These are phyloP conservation scores for Mirza zaza DNA, from an alignment of 2,113 vertebrate species.

Conservation along the genomic window DNA sequence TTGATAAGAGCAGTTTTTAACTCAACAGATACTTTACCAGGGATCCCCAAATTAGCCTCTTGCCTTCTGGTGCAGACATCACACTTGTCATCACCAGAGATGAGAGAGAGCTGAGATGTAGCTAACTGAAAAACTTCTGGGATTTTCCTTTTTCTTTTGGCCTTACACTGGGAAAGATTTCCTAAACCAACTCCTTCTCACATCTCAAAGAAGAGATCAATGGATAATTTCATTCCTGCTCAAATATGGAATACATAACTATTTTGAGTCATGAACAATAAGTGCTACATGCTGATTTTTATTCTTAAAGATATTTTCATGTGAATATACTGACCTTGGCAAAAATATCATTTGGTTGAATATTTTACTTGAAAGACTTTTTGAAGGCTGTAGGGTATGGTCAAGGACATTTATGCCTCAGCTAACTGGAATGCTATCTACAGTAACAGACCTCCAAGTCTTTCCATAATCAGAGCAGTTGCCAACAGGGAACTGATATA, in stretches of 20 bases:
- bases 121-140: neutral
- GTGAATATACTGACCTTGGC: neutral
- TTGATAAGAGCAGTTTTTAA: neutral
- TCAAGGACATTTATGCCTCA: neutral
- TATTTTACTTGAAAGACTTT: neutral
- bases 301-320: neutral
- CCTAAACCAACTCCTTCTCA: neutral
- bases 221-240: neutral
- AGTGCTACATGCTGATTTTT: neutral
- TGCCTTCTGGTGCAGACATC: neutral
- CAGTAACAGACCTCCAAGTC: neutral
- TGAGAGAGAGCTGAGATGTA: neutral
- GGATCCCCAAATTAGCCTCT: neutral
- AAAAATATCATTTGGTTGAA: neutral
- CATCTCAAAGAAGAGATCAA: neutral
- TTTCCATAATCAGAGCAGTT: neutral
- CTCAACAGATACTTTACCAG: neutral
- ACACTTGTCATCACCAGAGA: neutral
- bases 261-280: neutral
- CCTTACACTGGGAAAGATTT: neutral
- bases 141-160: neutral
- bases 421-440: neutral
- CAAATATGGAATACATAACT: neutral
- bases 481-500: neutral
- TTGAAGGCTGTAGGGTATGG: neutral